Evolutionary conservation across 92 coral and sea anemone genomes (phyloP), one percentile per base, ranked within the genome.

Genomic region (Epizoanthus fatuus): DNA sequence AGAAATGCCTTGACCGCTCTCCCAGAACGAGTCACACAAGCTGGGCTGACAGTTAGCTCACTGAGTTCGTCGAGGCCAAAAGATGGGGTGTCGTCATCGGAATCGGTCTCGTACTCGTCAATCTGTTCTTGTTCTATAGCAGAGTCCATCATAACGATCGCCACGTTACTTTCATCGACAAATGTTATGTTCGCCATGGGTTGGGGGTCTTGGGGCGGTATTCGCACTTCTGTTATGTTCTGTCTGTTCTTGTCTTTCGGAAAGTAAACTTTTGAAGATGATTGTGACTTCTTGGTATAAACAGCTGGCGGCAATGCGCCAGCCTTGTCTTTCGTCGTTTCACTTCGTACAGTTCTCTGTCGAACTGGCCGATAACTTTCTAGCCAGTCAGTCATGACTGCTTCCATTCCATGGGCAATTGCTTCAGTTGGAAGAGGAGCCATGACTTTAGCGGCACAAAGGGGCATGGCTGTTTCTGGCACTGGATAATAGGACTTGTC

Each of bases 271-370:
- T 29, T 55, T 57, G 44, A 54, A 19, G 69, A 62, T 1, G 84
- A 62, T 17, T 63, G 35, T 63, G 42, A 19, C 17, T 42, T 16
- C 52, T 67, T 67, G 45, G 15, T 25, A 54, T 68, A 81, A 42
- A 68, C 77, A 49, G 76, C 77, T 52, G 86, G 86, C 45, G 85
- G 75, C 37, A 80, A 51, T 14, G 85, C 74, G 42, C 85, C 73
- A 40, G 85, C 85, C 74, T 65, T 39, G 72, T 80, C 85, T 45
- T 80, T 80, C 45, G 85, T 63, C 51, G 74, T 80, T 64, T 64
- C 85, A 51, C 86, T 69, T 4, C 86, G 86, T 13, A 68, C 86
- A 5, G 78, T 81, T 81, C 86, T 52, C 38, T 81, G 86, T 40
- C 67, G 67, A 54, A 67, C 86, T 67, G 86, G 66, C 42, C 86